Conservation (phyloP, 2,113 vertebrate species). For the Cryptotis parvus region DNA sequence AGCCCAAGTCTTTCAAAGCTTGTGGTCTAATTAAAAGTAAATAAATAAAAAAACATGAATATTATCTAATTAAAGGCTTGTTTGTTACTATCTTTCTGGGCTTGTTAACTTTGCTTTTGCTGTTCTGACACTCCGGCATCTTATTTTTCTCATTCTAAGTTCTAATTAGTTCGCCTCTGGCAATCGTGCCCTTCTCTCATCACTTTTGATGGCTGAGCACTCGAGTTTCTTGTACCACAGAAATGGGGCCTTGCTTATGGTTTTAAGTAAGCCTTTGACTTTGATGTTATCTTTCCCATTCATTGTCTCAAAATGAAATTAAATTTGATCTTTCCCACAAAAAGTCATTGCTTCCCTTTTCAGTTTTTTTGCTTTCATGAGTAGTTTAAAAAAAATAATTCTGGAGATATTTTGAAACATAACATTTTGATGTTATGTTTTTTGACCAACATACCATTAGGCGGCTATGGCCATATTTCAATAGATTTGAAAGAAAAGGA, state of each 20-base stretch:
- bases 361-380: not conserved
- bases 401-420: not conserved
- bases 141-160: not conserved
- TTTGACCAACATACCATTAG: too few species aligned
- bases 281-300: not conserved
- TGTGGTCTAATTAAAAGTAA: too few species aligned
- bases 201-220: rapidly evolving
- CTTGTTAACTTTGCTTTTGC: not conserved
- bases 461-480: not conserved
- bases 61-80: too few species aligned
- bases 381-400: not conserved
- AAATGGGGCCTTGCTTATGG: not conserved
- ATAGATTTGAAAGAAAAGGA: not conserved
- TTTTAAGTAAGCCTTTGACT: too few species aligned
- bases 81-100: not conserved
- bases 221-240: rapidly evolving
- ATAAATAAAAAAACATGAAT: too few species aligned
- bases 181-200: too few species aligned
- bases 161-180: too few species aligned
- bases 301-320: not conserved
- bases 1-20: too few species aligned
- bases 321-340: not conserved
- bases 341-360: not conserved
- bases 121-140: not conserved
- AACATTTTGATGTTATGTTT: too few species aligned